phyloP scores from a whole-genome alignment of 2,888 invertebrate genomes.

The Clunio marinus region DNA sequence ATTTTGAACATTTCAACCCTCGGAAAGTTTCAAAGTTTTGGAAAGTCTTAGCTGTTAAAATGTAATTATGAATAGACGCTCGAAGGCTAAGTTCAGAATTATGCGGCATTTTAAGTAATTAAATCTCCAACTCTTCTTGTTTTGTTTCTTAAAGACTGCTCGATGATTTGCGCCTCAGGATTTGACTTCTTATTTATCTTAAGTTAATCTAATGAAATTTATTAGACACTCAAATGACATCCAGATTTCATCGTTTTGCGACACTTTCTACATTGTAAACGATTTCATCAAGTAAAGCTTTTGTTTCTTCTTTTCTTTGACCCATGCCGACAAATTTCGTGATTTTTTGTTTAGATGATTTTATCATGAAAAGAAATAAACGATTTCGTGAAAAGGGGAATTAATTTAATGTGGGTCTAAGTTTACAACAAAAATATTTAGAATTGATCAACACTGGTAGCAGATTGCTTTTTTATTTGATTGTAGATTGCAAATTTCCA shows the following conservation, averaged over 20 bases:
- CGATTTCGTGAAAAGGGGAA: background rate
- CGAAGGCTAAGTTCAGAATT: too few species aligned
- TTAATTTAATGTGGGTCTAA: background rate
- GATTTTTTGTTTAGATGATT: too few species aligned
- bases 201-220: background rate
- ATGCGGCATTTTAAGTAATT: too few species aligned
- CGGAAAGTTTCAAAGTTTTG: too few species aligned
- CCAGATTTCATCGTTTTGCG: background rate
- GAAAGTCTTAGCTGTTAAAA: too few species aligned
- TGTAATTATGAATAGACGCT: too few species aligned
- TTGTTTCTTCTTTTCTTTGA: background rate
- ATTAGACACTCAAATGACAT: constrained; percentile 13
- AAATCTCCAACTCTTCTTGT: too few species aligned
- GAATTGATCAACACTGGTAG: background rate
- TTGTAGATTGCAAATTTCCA: too few species aligned
- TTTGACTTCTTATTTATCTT: constrained; percentile 3
- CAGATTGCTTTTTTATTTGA: too few species aligned
- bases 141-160: background rate
- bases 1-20: too few species aligned
- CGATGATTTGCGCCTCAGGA: background rate
- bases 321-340: background rate
- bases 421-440: background rate
- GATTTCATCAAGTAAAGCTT: background rate
- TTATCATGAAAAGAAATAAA: background rate
- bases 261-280: background rate